Conservation (phyloP, 64 coral and sea anemone genomes). For the Exaiptasia diaphana region DNA sequence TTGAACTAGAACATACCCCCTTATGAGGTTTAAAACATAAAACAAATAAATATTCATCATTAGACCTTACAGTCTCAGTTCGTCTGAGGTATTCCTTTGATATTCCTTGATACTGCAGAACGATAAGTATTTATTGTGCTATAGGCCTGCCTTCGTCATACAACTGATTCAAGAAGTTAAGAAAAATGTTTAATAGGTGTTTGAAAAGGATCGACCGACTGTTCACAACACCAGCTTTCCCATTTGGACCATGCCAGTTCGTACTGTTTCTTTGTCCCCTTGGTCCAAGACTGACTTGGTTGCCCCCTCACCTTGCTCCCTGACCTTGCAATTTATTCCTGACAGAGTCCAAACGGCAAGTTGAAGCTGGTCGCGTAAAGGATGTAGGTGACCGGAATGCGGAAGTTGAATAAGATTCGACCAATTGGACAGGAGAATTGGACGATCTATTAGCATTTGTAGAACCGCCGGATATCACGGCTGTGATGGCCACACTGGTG, state of each 20-base stretch:
- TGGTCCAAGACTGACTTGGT: not conserved
- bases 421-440: not conserved
- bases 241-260: not conserved
- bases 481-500: not conserved
- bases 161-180: not conserved
- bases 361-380: not conserved
- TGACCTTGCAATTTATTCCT: not conserved
- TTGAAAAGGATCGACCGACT: not conserved
- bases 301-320: not conserved
- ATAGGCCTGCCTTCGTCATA: conserved; percentile 3
- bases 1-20: conserved; percentile 33
- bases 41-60: too few relatives aligned
- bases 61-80: too few relatives aligned
- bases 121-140: conserved; percentile 63
- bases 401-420: not conserved
- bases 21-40: conserved; percentile 56
- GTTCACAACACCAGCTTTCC: not conserved
- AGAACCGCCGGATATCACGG: not conserved
- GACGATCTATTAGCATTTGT: not conserved
- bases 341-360: not conserved
- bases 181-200: too few relatives aligned
- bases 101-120: conserved; percentile 43
- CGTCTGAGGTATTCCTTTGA: too few relatives aligned
- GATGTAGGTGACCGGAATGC: not conserved
- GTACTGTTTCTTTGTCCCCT: conserved; percentile 2